Evolutionary conservation across 2,888 invertebrate species (phyloP), one percentile per base, ranked within the genome.

Genomic region (Ophion ellenae): DNA sequence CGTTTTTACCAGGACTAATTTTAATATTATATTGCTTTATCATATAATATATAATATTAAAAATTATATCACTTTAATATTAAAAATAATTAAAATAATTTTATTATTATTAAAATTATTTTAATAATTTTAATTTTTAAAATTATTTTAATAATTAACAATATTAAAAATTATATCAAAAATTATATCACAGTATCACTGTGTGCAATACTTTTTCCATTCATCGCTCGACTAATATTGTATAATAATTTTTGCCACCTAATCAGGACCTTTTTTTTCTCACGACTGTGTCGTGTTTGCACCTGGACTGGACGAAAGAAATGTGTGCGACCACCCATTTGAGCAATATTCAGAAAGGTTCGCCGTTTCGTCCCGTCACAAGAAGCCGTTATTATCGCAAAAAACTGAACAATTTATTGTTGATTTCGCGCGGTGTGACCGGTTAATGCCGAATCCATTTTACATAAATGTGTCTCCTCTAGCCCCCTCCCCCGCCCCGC

Each of bases 381-480:
- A 28, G 28, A 3, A 28, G 28, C 28, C 28, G 28, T 45, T 47
- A 47, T 63, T 14, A 59, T 66, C 45, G 24, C 20, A 53, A 74
- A 81, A 81, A 81, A 81, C 69, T 11, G 53, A 81, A 67, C 69
- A 75, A 81, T 63, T 81, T 81, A 66, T 81, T 53, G 11, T 24
- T 32, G 32, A 75, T 81, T 75, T 75, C 11, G 14, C 32, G 24
- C 20, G 10, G 28, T 10, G 47, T 17, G 73, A 75, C 81, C 61
- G 69, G 67, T 81, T 75, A 67, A 74, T n/a, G 17, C 61, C 80
- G 36, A 59, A 64, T 73, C 64, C 20, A 73, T 24, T 80, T 80
- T 73, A 66, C 80, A 73, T 73, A 80, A 80, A 57, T 73, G 64
- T 80, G 32, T 32, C 32, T 4, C 32, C 4, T 32, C 4, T 5